These are phyloP conservation scores for Notoglanidium macrostoma DNA, from an alignment of 2,797 vertebrate genomes.

Conservation along the genomic window DNA sequence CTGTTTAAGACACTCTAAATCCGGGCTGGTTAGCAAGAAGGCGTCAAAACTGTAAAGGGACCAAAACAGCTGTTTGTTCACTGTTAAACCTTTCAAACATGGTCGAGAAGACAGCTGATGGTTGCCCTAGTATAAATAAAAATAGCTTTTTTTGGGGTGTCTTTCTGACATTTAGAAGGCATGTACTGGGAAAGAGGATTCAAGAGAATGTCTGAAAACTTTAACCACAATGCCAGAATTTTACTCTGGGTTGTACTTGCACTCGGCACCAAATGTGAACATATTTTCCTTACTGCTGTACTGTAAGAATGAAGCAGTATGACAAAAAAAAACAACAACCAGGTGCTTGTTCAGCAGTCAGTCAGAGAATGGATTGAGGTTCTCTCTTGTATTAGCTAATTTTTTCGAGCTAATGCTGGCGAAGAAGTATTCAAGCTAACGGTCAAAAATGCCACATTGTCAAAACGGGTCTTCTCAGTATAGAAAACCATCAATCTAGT, in stretches of 20 bases:
- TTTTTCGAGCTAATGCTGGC: background rate
- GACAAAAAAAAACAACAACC: background rate
- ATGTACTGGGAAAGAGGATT: background rate
- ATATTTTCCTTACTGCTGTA: background rate
- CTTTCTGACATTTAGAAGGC: background rate
- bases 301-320: background rate
- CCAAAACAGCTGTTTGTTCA: constrained; percentile 53
- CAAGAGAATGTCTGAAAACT: background rate
- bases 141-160: background rate
- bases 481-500: background rate
- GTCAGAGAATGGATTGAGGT: background rate
- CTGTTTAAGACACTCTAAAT: constrained; percentile 1
- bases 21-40: constrained; percentile 3
- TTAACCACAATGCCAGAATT: background rate
- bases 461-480: background rate
- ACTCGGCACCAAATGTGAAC: background rate
- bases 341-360: background rate
- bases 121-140: background rate
- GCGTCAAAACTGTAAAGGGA: background rate
- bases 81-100: constrained; percentile 14
- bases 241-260: background rate
- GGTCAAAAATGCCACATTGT: background rate
- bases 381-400: background rate
- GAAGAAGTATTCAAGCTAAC: background rate
- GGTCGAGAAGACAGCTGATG: constrained; percentile 1